phyloP scores from a whole-genome alignment of 2,113 vertebrate species.

The Oreochromis aureus region DNA sequence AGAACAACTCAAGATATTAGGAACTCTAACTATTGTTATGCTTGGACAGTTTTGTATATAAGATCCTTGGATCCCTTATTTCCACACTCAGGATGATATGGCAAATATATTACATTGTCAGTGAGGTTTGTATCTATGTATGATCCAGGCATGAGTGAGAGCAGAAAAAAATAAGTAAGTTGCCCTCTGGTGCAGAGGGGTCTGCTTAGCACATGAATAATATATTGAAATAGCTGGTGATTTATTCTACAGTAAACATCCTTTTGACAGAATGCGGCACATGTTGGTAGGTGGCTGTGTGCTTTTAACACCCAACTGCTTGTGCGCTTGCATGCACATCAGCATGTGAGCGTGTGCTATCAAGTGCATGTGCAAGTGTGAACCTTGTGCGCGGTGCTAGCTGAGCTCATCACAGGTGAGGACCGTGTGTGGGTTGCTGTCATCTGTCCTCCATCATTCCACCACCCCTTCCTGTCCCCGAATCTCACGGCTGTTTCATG shows the following conservation, averaged over 20 bases:
- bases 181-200: conserved; percentile 27
- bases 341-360: background rate
- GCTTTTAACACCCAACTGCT: conserved; percentile 7
- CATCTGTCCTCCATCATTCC: conserved; percentile 62
- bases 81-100: background rate
- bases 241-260: conserved; percentile 47
- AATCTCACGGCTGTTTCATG: conserved; percentile 63
- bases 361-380: background rate
- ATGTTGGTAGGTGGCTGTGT: conserved; percentile 4
- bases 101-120: conserved; percentile 43
- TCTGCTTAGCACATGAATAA: conserved; percentile 59
- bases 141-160: conserved; percentile 23
- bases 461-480: conserved; percentile 5
- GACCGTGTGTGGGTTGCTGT: conserved; percentile 45
- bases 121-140: conserved; percentile 14
- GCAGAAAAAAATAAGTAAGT: conserved; percentile 1
- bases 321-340: background rate
- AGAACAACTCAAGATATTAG: background rate
- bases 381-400: background rate
- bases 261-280: conserved; percentile 22
- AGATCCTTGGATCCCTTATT: conserved; percentile 12
- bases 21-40: background rate
- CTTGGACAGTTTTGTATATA: background rate
- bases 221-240: conserved; percentile 40
- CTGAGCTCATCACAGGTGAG: conserved; percentile 41